These are phyloP conservation scores for Threskiornis aethiopicus DNA, from an alignment of 2,797 vertebrate genomes.

Conservation along the genomic window DNA sequence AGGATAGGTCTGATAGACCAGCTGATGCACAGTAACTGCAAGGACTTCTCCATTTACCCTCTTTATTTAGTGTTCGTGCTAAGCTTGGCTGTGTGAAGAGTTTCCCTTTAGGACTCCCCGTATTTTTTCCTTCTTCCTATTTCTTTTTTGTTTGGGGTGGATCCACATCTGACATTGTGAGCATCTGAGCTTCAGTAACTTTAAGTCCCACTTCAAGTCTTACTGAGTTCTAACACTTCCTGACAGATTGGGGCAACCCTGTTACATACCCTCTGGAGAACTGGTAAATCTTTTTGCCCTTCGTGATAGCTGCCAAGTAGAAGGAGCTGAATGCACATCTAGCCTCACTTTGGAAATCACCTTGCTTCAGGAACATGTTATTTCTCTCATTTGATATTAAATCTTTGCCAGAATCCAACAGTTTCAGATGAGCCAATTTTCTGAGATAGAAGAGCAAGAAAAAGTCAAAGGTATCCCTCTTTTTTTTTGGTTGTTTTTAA, in stretches of 20 bases:
- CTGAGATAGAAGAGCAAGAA: slow-evolving; percentile 40
- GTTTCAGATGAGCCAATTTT: slow-evolving; percentile 56
- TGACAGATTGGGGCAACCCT: slow-evolving; percentile 63
- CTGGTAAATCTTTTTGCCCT: slow-evolving; percentile 51
- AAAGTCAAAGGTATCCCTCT: slow-evolving; percentile 59
- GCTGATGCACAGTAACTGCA: not conserved
- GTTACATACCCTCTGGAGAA: slow-evolving; percentile 41
- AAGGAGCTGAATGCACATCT: slow-evolving; percentile 52
- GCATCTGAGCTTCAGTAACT: slow-evolving; percentile 44
- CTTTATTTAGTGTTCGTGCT: not conserved
- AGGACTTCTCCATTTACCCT: not conserved
- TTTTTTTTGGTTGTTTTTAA: slow-evolving; percentile 14
- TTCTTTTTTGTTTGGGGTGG: not conserved
- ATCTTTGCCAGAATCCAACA: slow-evolving; percentile 55
- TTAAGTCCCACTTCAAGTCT: slow-evolving; percentile 37
- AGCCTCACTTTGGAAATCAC: slow-evolving; percentile 51
- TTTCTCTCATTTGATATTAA: slow-evolving; percentile 54
- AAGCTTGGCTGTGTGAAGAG: not conserved
- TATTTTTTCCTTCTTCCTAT: not conserved
- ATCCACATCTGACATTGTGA: slow-evolving; percentile 52
- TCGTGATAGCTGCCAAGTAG: slow-evolving; percentile 40
- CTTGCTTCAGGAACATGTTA: slow-evolving; percentile 44
- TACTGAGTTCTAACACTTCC: slow-evolving; percentile 43
- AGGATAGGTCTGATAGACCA: not conserved
- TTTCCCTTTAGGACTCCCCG: not conserved